These are phyloP conservation scores for Leptinotarsa rubiginosa DNA, from an alignment of 2,888 invertebrate species.

Conservation along the genomic window DNA sequence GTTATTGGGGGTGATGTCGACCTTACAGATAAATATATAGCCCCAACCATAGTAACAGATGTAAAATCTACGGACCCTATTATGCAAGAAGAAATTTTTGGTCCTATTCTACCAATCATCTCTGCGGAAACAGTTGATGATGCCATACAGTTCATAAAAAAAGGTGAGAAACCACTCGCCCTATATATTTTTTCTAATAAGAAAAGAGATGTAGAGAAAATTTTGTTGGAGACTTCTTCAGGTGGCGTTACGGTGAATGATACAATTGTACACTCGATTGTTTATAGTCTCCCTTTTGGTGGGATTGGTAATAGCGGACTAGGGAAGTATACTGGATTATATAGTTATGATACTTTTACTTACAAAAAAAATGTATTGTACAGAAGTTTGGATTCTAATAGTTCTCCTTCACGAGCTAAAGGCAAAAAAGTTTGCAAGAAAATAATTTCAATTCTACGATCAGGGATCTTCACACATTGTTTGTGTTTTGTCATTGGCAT, in stretches of 20 bases:
- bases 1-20: slow-evolving; percentile 86
- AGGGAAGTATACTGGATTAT: slow-evolving; percentile 92
- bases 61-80: slow-evolving; percentile 80
- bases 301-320: slow-evolving; percentile 96
- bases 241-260: slow-evolving; percentile 90
- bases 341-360: slow-evolving; percentile 91
- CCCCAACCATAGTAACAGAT: slow-evolving; percentile 66
- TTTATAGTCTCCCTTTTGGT: slow-evolving; percentile 93
- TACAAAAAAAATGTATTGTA: slow-evolving; percentile 85
- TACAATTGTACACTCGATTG: slow-evolving; percentile 84
- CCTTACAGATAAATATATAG: slow-evolving; percentile 70
- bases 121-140: slow-evolving; percentile 85
- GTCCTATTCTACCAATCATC: slow-evolving; percentile 93
- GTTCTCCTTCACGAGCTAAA: slow-evolving; percentile 88
- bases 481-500: not conserved
- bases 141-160: slow-evolving; percentile 90
- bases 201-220: slow-evolving; percentile 70
- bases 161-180: slow-evolving; percentile 89
- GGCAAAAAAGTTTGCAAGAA: slow-evolving; percentile 71
- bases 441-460: slow-evolving; percentile 38
- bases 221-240: slow-evolving; percentile 80
- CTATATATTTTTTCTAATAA: slow-evolving; percentile 86
- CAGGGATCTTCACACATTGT: not conserved
- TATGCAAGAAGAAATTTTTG: slow-evolving; percentile 96
- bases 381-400: slow-evolving; percentile 78